These are phyloP conservation scores for Marcusenius ussheri DNA, from an alignment of 2,113 vertebrate species.

Conservation along the genomic window DNA sequence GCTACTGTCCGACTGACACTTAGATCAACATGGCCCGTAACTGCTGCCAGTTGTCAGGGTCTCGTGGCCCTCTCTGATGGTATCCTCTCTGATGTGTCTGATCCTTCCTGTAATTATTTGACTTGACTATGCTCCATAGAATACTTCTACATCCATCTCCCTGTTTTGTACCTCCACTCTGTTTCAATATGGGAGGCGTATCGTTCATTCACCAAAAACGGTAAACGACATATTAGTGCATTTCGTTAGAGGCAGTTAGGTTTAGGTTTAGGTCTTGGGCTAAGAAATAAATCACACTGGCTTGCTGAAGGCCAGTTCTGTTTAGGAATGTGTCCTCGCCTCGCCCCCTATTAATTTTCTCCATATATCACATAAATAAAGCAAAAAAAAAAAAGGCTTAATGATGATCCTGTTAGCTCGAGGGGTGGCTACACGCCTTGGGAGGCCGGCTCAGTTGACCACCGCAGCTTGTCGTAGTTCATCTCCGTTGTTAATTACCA, in stretches of 20 bases:
- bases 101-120: neutral
- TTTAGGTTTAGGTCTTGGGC: neutral
- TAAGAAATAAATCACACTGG: neutral
- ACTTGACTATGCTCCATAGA: neutral
- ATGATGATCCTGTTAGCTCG: neutral
- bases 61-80: neutral
- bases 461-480: neutral
- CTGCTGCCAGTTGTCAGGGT: neutral
- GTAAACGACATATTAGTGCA: neutral
- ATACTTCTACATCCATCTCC: neutral
- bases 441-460: neutral
- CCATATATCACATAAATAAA: neutral
- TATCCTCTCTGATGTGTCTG: neutral
- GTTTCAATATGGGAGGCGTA: neutral
- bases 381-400: neutral
- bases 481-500: neutral
- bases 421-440: neutral
- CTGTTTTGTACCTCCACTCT: neutral
- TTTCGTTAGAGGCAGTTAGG: neutral
- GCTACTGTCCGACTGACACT: neutral
- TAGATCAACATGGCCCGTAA: neutral
- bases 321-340: neutral
- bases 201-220: neutral
- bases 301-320: neutral
- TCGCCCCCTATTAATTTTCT: neutral